Base-by-base conservation (phyloP, 2,888 invertebrate species). In the Epistrophe eligans region DNA sequence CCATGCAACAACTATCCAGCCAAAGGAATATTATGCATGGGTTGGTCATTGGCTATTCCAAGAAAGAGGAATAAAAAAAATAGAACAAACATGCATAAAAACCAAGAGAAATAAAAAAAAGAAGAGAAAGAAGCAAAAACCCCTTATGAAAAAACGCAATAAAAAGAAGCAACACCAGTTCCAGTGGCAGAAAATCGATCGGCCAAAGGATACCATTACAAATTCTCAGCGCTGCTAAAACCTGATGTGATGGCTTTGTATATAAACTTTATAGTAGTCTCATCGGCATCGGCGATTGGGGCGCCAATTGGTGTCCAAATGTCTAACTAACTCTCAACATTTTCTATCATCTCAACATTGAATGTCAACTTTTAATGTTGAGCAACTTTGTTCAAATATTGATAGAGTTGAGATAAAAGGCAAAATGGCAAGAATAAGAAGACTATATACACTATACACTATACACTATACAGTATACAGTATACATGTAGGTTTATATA, bases 21-120 rank as follows among this genome's bases (percentile, higher is more conserved):
- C 66, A 77, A 85, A 62, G 77, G 73, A 73, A 73, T 77, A 70
- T 73, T 52, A 81, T 81, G 81, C 84, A 85, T 81, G 73, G 77
- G 73, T 77, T 77, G 84, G 38, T 38, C 67, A 48, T 62, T 40
- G 48, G 38, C 38, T 58, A 73, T 57, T 67, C 40, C 35, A 48
- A 58, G 64, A 52, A n/a, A 28, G 6, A 32, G 13, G 48, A 35
- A 32, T 10, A 24, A 57, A 55, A 66, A n/a, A 43, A 35, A 24
- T 10, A 32, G 17, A 38, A n/a, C 13, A 40, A 40, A 28, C 38
- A 17, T 13, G 40, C 10, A 15, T 38, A 50, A 19, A 8, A 19
- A 38, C 24, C 3, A 40, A 40, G 15, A 7, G n/a, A 50, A 70
- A 43, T 43, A 50, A 80, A n/a, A 13, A 70, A 55, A 6, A 67